Evolutionary conservation across 53 echinoderm and acorn worm genomes (phyloP), one percentile per base, ranked within the genome.

Genomic region (Holothuria leucospilota): DNA sequence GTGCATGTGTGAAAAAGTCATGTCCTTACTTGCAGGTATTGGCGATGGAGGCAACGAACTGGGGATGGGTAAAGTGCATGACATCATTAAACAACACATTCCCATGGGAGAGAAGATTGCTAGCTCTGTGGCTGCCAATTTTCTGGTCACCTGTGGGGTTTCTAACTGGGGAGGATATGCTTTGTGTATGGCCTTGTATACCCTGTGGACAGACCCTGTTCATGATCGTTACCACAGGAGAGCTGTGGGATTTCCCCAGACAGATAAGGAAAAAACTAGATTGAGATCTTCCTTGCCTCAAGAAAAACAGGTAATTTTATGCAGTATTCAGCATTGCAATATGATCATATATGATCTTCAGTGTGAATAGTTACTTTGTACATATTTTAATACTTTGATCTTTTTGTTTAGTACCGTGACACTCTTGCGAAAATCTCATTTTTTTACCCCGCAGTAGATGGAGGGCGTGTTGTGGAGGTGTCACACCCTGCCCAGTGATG

Each of bases 161-260:
- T 88, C 91, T 46, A 91, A 95, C 86, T 97, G 95, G 98, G 98
- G 98, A 1, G 95, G 98, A 16, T 97, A 91, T 77, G 95, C 93
- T 49, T 53, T 97, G 25, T 71, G 89, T 39, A 71, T 86, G 56
- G 93, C 95, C 52, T 86, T 97, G 34, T 90, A 91, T 63, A 78
- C 92, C 49, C 86, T 95, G 29, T 68, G 82, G 29, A 53, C 40
- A 23, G 95, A 95, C 82, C 90, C 90, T 14, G 91, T 97, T 68
- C 98, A 97, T 71, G 95, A 97, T 60, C 90, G 98, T 23, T 93
- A 95, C 77, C 77, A 72, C 51, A 90, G 92, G 28, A 85, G 81
- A 34, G 93, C 88, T 15, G 60, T 91, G 23, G 97, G 95, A 39
- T 91, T 88, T 71, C 91, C 97, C 10, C 91, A 92, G 0, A 89